These are phyloP conservation scores for Plemyria rubiginata DNA, from an alignment of 2,888 invertebrate species.

Conservation along the genomic window DNA sequence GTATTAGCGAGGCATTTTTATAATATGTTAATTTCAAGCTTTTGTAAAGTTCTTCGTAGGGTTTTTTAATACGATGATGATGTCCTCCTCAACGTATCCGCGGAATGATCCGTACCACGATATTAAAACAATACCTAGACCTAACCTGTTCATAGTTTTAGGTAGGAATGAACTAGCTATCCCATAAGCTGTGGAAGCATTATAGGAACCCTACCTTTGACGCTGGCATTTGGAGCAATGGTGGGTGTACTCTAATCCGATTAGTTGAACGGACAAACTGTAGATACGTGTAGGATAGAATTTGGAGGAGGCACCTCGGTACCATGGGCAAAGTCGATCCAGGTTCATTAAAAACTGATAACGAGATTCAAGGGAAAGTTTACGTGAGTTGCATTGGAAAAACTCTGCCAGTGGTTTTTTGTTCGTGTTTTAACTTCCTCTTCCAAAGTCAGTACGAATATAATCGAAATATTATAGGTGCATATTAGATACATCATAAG, in stretches of 20 bases:
- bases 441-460: not conserved
- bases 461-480: not conserved
- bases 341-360: slow-evolving; percentile 32
- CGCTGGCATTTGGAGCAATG: slow-evolving; percentile 57
- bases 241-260: slow-evolving; percentile 63
- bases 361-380: slow-evolving; percentile 24
- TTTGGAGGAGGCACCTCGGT: slow-evolving; percentile 13
- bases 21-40: not conserved
- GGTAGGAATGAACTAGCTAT: slow-evolving; percentile 14
- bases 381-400: slow-evolving; percentile 14
- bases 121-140: no score
- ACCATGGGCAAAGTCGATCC: slow-evolving; percentile 18
- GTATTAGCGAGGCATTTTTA: not conserved
- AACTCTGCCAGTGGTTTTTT: slow-evolving; percentile 5
- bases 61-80: no score
- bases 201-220: slow-evolving; percentile 36
- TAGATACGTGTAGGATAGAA: slow-evolving; percentile 25
- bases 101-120: no score
- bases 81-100: no score
- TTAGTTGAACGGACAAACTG: slow-evolving; percentile 46
- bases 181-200: slow-evolving; percentile 21
- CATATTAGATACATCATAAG: not conserved
- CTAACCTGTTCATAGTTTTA: not conserved
- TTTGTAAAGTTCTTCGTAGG: no score
- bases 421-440: not conserved